Base-by-base conservation (phyloP, 2,888 invertebrate species). In the Orchesellides sinensis region DNA sequence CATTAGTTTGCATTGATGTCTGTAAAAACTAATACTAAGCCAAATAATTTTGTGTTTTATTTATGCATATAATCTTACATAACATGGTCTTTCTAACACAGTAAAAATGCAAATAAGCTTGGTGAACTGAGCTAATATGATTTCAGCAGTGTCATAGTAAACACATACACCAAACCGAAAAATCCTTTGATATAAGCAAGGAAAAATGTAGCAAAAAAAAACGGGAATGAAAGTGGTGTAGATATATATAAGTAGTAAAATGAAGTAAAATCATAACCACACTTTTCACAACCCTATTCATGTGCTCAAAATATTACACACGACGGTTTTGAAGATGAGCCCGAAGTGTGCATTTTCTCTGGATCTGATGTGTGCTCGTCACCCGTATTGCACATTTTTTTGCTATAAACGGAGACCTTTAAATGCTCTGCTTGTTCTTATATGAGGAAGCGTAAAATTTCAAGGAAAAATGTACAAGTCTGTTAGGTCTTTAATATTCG, bases 251-350 rank as follows among this genome's bases (percentile, higher is more conserved):
- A 52, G 65, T 19, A 40, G 47, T 77, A 77, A 77, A 77, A 68
- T 45, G 61, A 47, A 78, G 61, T 69, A 78, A 78, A 78, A 68
- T 69, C 78, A 69, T 69, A 78, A 78, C 78, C 78, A 78, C 78
- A 69, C 29, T 78, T 72, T 77, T 54, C 68, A 68, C 45, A 59
- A 23, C 54, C 19, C 68, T 66, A 29, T 54, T 75, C 65, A 52
- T 25, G 54, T 65, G 27, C 56, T 68, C 66, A 40, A 63, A n/a
- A 74, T 68, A 40, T 52, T 23, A 32, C 77, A 68, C 72, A 61
- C 27, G 47, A 59, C 40, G 56, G 40, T 68, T 68, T 40, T 47
- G 32, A 59, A 78, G 59, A 69, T 61, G 61, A 69, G 40, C 49
- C 78, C 27, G 35, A 49, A 69, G 29, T 29, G 25, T 61, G 56